Percentiles rank a stretch among this genome's conserved stretches.
Conservation (phyloP, 2,888 invertebrate species). For the Gryllus longicercus region DNA sequence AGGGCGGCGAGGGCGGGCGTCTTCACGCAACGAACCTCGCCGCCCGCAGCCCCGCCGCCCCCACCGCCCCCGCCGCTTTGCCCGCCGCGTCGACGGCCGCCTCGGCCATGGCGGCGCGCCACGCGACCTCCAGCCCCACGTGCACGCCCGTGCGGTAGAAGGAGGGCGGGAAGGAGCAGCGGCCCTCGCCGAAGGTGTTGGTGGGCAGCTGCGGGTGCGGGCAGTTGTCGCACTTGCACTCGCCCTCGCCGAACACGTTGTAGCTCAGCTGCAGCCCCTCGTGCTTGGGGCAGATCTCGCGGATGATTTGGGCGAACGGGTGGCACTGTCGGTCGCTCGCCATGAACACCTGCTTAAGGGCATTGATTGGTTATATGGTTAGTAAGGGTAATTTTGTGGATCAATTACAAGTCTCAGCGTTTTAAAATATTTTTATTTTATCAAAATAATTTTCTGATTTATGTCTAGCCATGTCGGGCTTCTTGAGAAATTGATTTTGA, state of each 20-base stretch:
- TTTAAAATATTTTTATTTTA: no score
- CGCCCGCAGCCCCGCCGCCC: neutral
- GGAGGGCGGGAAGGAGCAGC: neutral
- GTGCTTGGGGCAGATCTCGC: neutral
- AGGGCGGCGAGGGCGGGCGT: neutral
- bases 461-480: no score
- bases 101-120: neutral
- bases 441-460: no score
- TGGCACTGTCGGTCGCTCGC: neutral
- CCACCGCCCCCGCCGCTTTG: neutral
- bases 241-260: conserved; percentile 1
- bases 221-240: conserved; percentile 17
- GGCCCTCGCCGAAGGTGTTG: neutral
- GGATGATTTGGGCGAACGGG: neutral
- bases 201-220: neutral
- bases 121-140: neutral
- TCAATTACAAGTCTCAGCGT: no score
- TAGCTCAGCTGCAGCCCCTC: neutral
- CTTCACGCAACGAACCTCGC: neutral
- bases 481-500: no score
- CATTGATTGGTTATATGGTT: no score
- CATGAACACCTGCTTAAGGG: neutral
- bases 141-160: neutral
- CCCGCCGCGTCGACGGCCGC: neutral
- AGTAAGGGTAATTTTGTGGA: no score